Conservation (phyloP, 2,797 vertebrate genomes). For the Poeciliopsis infans region DNA sequence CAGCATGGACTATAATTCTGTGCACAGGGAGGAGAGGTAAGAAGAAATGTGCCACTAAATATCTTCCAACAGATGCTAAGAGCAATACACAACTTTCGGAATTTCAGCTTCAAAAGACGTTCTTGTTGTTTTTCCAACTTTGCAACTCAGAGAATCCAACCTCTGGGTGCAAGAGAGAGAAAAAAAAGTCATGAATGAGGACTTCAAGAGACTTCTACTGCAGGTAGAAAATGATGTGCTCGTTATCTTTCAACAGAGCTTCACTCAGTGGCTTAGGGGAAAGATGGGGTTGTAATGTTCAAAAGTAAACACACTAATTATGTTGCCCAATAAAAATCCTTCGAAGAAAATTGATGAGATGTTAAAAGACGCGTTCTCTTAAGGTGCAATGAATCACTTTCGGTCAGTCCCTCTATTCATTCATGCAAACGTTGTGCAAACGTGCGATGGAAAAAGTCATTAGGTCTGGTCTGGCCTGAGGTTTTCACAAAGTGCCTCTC, state of each 20-base stretch:
- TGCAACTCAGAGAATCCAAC: neutral
- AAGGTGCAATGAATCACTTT: neutral
- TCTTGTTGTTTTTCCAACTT: neutral
- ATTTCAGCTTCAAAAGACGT: neutral
- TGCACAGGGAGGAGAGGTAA: neutral
- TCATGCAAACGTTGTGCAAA: neutral
- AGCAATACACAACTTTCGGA: neutral
- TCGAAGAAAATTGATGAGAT: neutral
- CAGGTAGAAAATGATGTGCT: neutral
- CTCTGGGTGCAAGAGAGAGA: neutral
- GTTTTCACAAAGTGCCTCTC: neutral
- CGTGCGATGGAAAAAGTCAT: neutral
- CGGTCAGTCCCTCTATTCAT: neutral
- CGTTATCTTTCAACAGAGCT: neutral
- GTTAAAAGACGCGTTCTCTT: neutral
- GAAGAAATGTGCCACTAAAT: neutral
- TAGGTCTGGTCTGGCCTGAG: neutral
- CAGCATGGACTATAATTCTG: neutral
- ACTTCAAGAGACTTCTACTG: neutral
- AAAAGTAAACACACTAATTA: neutral
- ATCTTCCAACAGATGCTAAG: neutral
- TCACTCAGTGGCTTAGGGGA: neutral
- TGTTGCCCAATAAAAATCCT: neutral
- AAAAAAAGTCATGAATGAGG: neutral
- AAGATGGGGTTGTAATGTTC: neutral